These are phyloP conservation scores for Paragorgia papillata DNA, from an alignment of 92 coral and sea anemone genomes.

Conservation along the genomic window DNA sequence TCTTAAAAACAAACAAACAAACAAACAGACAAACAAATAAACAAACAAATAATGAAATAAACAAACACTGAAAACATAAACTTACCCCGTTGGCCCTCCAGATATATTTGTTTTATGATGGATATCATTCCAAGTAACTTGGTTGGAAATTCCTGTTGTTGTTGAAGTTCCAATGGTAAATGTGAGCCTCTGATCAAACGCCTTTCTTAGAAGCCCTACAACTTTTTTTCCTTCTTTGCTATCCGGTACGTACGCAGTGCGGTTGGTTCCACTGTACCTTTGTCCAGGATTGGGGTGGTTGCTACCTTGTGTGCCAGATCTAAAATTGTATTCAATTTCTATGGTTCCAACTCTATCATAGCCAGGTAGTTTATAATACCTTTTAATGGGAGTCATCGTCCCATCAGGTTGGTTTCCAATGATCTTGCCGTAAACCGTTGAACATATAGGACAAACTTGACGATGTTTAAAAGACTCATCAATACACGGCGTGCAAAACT, in stretches of 20 bases:
- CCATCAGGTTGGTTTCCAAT: slow-evolving; percentile 36
- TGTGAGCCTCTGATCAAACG: slow-evolving; percentile 65
- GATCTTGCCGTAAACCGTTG: slow-evolving; percentile 12
- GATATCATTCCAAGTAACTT: slow-evolving; percentile 73
- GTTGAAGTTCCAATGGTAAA: slow-evolving; percentile 76
- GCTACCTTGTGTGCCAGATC: slow-evolving; percentile 42
- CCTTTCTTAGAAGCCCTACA: slow-evolving; percentile 58
- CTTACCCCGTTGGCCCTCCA: slow-evolving; percentile 75
- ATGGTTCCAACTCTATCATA: slow-evolving; percentile 27
- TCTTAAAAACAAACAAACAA: too few species aligned
- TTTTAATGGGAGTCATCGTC: not conserved
- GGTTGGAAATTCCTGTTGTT: slow-evolving; percentile 53
- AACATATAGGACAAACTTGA: slow-evolving; percentile 21
- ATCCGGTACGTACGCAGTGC: slow-evolving; percentile 66
- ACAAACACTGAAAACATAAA: not conserved
- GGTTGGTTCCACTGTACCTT: slow-evolving; percentile 51
- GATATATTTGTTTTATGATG: slow-evolving; percentile 61
- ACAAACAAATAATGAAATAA: not conserved
- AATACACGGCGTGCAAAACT: slow-evolving; percentile 19
- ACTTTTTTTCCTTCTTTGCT: slow-evolving; percentile 66
- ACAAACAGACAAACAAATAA: not conserved
- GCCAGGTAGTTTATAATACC: slow-evolving; percentile 34
- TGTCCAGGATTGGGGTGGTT: slow-evolving; percentile 64
- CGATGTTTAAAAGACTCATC: slow-evolving; percentile 14
- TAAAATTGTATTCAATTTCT: slow-evolving; percentile 19